Evolutionary conservation across 2,888 invertebrate species (phyloP).

Genomic region (Pimpla rufipes): DNA sequence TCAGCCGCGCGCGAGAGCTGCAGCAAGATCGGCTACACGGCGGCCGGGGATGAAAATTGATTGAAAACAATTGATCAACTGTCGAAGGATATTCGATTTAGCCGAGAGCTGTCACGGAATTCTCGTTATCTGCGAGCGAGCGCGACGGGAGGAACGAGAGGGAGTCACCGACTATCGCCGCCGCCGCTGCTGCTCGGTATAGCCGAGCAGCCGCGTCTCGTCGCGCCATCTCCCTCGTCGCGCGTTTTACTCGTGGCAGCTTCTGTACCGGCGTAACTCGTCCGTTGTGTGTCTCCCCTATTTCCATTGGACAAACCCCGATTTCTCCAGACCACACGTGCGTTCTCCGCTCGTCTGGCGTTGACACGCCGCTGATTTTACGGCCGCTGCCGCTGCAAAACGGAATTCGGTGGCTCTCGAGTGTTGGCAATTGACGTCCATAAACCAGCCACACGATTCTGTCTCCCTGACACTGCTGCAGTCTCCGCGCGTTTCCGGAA

Average conservation of each 20-base stretch:
- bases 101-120: conserved; percentile 45
- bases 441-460: conserved; percentile 29
- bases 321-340: conserved; percentile 20
- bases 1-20: too few relatives aligned
- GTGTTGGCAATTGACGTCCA: conserved; percentile 16
- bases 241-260: background rate
- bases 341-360: conserved; percentile 17
- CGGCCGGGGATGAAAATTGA: conserved; percentile 47
- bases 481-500: background rate
- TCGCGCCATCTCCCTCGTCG: conserved; percentile 10
- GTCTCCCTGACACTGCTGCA: background rate
- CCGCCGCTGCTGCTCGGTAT: background rate
- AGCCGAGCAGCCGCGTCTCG: background rate
- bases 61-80: conserved; percentile 62
- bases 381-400: background rate
- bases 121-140: conserved; percentile 24
- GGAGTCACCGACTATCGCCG: background rate
- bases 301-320: background rate
- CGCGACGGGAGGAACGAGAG: background rate
- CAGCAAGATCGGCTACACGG: background rate
- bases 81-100: conserved; percentile 58
- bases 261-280: background rate
- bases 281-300: background rate
- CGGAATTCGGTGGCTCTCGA: conserved; percentile 10
- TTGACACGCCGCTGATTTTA: conserved; percentile 37